These are phyloP conservation scores for Uromys caudimaculatus DNA, from an alignment of 2,797 vertebrate genomes.

Conservation along the genomic window DNA sequence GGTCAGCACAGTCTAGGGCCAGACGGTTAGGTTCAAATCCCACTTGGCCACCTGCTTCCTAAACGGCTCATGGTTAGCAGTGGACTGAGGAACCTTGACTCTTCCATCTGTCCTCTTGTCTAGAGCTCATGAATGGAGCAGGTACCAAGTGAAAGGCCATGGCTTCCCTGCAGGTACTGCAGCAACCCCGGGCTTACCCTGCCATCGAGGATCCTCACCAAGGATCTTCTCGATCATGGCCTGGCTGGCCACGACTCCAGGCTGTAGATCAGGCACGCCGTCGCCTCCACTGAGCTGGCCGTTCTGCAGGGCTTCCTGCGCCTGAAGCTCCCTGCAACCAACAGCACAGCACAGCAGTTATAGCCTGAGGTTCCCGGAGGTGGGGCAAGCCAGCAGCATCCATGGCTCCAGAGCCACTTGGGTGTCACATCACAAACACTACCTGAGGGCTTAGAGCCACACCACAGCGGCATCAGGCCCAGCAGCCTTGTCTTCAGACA, in stretches of 20 bases:
- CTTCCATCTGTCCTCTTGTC: background rate
- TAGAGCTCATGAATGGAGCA: fast-evolving
- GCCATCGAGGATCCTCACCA: conserved; percentile 96
- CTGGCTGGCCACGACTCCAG: conserved; percentile 95
- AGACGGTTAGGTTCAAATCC: background rate
- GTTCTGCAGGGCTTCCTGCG: conserved; percentile 95
- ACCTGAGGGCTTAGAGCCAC: background rate
- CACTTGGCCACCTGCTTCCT: no score
- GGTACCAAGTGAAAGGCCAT: background rate
- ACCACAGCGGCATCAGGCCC: background rate
- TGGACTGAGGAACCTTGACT: background rate
- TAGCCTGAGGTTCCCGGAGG: fast-evolving
- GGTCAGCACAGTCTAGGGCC: background rate
- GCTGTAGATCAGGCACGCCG: conserved; percentile 93
- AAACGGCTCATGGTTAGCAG: fast-evolving
- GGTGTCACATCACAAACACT: background rate
- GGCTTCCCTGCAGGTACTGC: no score
- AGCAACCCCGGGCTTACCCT: conserved; percentile 87
- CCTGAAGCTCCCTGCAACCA: conserved; percentile 93
- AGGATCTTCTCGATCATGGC: conserved; percentile 97
- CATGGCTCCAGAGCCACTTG: background rate
- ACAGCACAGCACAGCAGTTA: conserved; percentile 48
- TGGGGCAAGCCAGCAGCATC: fast-evolving
- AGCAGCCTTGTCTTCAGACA: background rate
- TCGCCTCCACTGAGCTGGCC: conserved; percentile 93